Conservation (phyloP, 2,888 invertebrate genomes). For the Hecatera dysodea region DNA sequence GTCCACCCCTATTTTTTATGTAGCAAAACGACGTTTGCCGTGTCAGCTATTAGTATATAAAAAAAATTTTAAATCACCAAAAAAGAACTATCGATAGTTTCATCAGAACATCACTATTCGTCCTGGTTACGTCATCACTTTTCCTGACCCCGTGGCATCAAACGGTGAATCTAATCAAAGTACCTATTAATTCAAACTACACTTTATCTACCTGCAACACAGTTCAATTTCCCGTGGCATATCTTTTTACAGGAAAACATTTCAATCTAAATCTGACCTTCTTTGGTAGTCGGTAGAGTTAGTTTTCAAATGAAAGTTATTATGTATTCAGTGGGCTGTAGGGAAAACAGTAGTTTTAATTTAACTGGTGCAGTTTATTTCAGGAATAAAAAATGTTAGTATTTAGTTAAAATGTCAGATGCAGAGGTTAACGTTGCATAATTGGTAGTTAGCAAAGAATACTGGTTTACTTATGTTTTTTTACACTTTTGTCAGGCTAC, state of each 20-base stretch:
- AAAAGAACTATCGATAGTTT: conserved; percentile 47
- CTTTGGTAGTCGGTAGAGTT: background rate
- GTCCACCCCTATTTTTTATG: too few relatives aligned
- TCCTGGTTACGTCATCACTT: conserved; percentile 71
- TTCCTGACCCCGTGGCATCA: conserved; percentile 68
- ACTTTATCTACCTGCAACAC: conserved; percentile 12
- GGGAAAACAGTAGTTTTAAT: conserved; percentile 12
- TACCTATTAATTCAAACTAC: conserved; percentile 8
- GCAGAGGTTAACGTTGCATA: background rate
- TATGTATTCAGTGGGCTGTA: conserved; percentile 19
- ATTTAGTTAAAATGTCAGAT: conserved; percentile 13
- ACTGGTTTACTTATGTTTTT: background rate
- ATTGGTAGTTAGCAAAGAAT: background rate
- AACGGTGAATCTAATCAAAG: conserved; percentile 60
- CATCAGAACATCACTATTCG: conserved; percentile 56
- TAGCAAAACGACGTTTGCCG: too few relatives aligned
- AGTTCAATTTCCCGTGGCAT: conserved; percentile 17
- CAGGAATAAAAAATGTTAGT: conserved; percentile 5
- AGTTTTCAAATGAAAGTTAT: conserved; percentile 4
- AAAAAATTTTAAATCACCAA: too few relatives aligned
- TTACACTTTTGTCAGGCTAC: too few relatives aligned
- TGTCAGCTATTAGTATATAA: too few relatives aligned
- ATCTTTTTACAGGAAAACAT: background rate
- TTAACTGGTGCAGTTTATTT: conserved; percentile 18
- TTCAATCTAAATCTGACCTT: conserved; percentile 25